Evolutionary conservation across 1,140 invertebrate genomes (phyloP).

Genomic region (Drosophila ananassae): DNA sequence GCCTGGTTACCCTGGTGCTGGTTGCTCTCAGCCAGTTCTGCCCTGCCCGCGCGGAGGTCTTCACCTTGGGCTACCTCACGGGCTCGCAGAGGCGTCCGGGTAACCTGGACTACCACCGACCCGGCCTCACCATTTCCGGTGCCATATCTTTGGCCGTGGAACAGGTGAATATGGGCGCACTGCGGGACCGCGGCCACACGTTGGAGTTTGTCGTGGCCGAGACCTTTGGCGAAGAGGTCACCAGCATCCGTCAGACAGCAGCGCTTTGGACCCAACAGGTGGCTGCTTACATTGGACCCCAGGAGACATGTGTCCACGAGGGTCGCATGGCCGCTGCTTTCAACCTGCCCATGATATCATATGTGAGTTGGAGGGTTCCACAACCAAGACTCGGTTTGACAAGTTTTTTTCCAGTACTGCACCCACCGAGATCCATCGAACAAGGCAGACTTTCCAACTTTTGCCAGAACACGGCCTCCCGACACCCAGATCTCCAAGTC

Average conservation of each 20-base stretch:
- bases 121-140: constrained; percentile 88
- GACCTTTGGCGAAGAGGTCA: constrained; percentile 95
- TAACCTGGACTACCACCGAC: constrained; percentile 91
- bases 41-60: constrained; percentile 66
- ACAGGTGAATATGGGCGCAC: constrained; percentile 87
- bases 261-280: constrained; percentile 93
- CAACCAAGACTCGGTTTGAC: not conserved
- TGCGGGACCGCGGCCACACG: constrained; percentile 87
- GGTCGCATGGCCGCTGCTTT: constrained; percentile 97
- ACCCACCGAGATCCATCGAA: constrained; percentile 93
- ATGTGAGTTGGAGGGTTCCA: constrained; percentile 86
- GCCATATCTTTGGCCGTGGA: constrained; percentile 93
- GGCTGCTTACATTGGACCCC: constrained; percentile 96
- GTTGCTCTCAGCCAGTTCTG: not conserved
- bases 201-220: constrained; percentile 94
- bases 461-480: constrained; percentile 95
- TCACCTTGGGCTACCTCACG: constrained; percentile 89
- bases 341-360: constrained; percentile 94
- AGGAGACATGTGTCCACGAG: constrained; percentile 97
- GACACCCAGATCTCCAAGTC: constrained; percentile 96
- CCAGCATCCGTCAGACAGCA: constrained; percentile 93
- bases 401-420: constrained; percentile 88
- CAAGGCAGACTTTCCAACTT: constrained; percentile 95
- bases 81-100: constrained; percentile 90
- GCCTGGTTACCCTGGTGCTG: constrained; percentile 16